Evolutionary conservation across 2,797 vertebrate species (phyloP).

Genomic region (Trachops cirrhosus): DNA sequence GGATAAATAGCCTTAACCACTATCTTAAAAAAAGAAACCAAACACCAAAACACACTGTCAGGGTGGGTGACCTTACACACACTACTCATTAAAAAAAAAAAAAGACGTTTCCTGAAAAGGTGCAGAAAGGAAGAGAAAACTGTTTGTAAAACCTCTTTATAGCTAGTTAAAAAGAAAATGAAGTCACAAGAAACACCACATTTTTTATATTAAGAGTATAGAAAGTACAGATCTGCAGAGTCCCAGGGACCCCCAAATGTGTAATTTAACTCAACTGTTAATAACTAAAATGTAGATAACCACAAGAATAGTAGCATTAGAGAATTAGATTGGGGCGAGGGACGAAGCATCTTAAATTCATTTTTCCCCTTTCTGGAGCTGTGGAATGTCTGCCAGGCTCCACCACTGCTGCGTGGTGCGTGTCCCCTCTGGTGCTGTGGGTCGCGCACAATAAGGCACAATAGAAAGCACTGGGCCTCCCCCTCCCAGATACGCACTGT

Average conservation of each 20-base stretch:
- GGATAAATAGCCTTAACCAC: conserved; percentile 50
- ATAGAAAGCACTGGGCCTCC: background rate
- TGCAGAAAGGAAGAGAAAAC: conserved; percentile 67
- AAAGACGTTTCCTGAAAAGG: conserved; percentile 64
- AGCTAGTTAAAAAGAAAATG: conserved; percentile 27
- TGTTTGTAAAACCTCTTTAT: conserved; percentile 73
- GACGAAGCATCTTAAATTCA: background rate
- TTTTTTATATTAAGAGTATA: background rate
- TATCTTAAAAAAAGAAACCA: background rate
- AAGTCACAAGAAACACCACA: background rate
- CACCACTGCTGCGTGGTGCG: background rate
- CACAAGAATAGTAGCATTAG: background rate
- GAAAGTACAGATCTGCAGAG: background rate
- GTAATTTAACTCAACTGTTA: background rate
- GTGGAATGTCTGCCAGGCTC: background rate
- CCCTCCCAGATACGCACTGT: background rate
- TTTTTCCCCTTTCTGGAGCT: conserved; percentile 13
- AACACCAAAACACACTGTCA: conserved; percentile 12
- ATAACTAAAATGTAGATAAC: background rate
- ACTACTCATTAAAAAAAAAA: conserved; percentile 44
- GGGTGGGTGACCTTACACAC: too few species aligned
- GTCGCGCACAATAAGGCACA: conserved; percentile 40
- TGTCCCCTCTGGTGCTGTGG: background rate
- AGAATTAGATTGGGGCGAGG: background rate
- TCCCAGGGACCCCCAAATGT: background rate